Base-by-base conservation (phyloP, 2,797 vertebrate species). In the Arremon brunneinucha region DNA sequence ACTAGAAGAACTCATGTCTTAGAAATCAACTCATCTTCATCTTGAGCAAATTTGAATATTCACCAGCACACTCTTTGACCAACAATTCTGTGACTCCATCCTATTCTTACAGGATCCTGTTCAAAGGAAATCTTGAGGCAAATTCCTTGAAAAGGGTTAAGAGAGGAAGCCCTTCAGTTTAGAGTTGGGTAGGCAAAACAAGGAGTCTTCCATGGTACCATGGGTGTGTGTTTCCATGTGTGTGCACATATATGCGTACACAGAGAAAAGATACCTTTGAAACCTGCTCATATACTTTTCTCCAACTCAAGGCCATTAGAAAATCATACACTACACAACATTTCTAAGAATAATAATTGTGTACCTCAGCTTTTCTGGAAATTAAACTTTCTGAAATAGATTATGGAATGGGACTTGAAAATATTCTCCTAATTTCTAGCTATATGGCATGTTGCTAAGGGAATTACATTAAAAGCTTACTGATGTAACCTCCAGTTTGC, bases 271-370 rank as follows among this genome's bases (percentile, higher is more conserved):
- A 21, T 4, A 23, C 24, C 30, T 65, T 69, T 62, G 43, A 67
- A 88, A 77, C 28, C 57, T 77, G 26, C 21, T 20, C 12, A 19
- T 35, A 50, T 1, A 6, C 16, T 74, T 68, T 57, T 46, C 23
- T 52, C 20, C 30, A 80, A 4, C 14, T 47, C 12, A 62, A 79
- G n/a, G 4, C 14, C 10, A 41, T 23, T 68, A 55, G 23, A 32
- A 81, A 53, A 39, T 0, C 17, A 24, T 6, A 24, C 8, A 37
- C 1, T 3, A 11, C 39, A 27, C 6, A 2, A 3, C 2, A 62
- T 22, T 67, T 59, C 15, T 63, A 37, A 63, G 20, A 80, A n/a
- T 10, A 85, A 50, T 15, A 35, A 70, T 11, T 15, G 8, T 12
- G 5, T 32, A 26, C 21, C 11, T 65, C 15, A 52, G 24, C n/a